Base-by-base conservation (phyloP, 2,888 invertebrate genomes). In the Galeopsomyia nigrocyanea region DNA sequence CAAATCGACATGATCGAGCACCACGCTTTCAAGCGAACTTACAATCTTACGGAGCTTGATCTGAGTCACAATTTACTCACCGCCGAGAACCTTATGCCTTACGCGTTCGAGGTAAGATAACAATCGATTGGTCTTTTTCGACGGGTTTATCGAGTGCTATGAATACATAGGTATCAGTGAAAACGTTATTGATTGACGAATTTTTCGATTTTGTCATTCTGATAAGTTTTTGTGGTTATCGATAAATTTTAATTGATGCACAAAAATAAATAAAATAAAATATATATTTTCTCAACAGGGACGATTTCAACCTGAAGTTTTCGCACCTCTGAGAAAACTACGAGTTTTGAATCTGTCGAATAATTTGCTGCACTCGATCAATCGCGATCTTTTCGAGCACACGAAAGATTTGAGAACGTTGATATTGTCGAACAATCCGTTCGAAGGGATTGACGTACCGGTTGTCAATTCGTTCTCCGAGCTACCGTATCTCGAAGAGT, bases 371-470 rank as follows among this genome's bases (percentile, higher is more conserved):
- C 92, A 93, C 78, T 90, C 90, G 0, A 83, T 95, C n/a, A 83
- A 93, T 80, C 88, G 88, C 63, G 92, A 94, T 81, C 80, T 94
- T 1, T 95, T 97, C 82, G 92, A 93, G 79, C 95, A 96, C 81
- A 85, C 92, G 3, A 89, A 91, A 0, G 88, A 90, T 61, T 82
- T 97, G 50, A 90, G 91, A 77, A 89, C 89, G 16, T 84, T 97
- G 61, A 90, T 90, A 78, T 87, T 97, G 26, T 91, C 91, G 75
- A 89, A 90, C n/a, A 97, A 97, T 85, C 93, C 93, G 0, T 87
- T 97, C 16, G 88, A 88, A 16, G 88, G 90, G 0, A 89, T 95
- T 7, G 93, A 93, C 80, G 87, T 89, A 9, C 22, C 73, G 10
- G 92, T 93, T 0, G 80, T 89, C 0, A 87, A 90, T 0, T 93